Evolutionary conservation across 2,888 invertebrate species (phyloP), one percentile per base, ranked within the genome.

Genomic region (Cephus sareptanus): DNA sequence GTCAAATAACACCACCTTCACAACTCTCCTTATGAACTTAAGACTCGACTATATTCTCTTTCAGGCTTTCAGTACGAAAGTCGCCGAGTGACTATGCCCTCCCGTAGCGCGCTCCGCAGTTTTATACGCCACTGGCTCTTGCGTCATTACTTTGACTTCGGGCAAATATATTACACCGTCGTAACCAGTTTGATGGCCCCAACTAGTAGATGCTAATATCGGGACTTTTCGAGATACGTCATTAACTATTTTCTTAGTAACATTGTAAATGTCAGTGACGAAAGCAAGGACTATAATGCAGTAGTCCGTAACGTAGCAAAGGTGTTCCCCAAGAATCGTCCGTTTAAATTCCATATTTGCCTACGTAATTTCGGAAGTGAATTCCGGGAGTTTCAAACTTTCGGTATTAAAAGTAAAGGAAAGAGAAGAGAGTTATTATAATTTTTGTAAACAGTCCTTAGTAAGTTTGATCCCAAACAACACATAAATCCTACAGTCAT

Each of bases 31-130:
- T 56, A 23, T 56, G 23, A 9, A 56, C 23, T 56, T 56, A 3
- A 56, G 23, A 56, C 56, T 56, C 9, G 56, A 56, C 56, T 56
- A 56, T 56, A 23, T 56, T 56, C 23, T 23, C 23, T 23, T 23
- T 56, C 56, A 1, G 56, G 23, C 23, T 56, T 56, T 56, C 56
- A 56, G 56, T 4, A 9, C 56, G 75, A 75, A 30, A 23, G 30
- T 75, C 30, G 69, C 71, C 35, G 56, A 69, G 35, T 73, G 71
- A 78, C 78, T 78, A 73, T 76, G 75, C 70, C 73, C 15, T 75
- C 35, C 56, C 69, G 30, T 11, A 34, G 69, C 40, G n/a, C 71
- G 75, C 71, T 33, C 40, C 71, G 35, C 75, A 68, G 76, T 75
- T 78, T 78, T 78, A 78, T 78, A 78, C 34, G 75, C 56, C 34